Conservation (phyloP, 2,797 vertebrate genomes). For the Paedocypris micromegethes region DNA sequence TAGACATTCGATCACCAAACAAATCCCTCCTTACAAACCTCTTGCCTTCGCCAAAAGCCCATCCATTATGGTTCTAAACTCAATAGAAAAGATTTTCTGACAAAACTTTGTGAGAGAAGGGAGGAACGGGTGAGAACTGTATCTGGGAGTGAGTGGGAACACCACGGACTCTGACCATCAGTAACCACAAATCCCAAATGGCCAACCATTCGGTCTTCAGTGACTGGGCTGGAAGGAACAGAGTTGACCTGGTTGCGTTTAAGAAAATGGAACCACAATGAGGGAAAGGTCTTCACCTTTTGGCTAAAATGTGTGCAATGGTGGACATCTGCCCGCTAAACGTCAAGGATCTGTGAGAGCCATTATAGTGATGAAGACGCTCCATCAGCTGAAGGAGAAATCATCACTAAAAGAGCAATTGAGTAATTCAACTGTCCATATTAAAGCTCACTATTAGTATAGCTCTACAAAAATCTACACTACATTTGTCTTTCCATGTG, state of each 20-base stretch:
- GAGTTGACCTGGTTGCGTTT: constrained; percentile 66
- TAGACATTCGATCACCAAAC: constrained; percentile 41
- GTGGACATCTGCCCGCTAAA: constrained; percentile 30
- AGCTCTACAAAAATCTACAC: no score
- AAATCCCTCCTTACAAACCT: constrained; percentile 42
- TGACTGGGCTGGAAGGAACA: constrained; percentile 48
- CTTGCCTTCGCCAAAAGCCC: constrained; percentile 37
- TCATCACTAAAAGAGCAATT: no score
- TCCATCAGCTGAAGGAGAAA: no score
- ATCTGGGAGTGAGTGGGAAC: constrained; percentile 26
- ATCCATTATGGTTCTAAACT: no score
- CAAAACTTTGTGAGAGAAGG: background rate
- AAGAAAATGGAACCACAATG: constrained; percentile 57
- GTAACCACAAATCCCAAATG: constrained; percentile 16
- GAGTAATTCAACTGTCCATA: no score
- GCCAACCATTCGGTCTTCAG: constrained; percentile 25
- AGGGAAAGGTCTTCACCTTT: constrained; percentile 35
- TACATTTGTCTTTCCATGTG: no score
- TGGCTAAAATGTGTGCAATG: constrained; percentile 20
- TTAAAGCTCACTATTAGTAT: no score
- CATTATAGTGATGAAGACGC: no score
- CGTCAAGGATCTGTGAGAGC: constrained; percentile 1
- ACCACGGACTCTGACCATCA: constrained; percentile 7
- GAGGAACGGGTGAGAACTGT: constrained; percentile 25
- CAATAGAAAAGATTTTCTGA: no score